Evolutionary conservation across 2,113 vertebrate species (phyloP).

Genomic region (Neolamprologus kungweensis): DNA sequence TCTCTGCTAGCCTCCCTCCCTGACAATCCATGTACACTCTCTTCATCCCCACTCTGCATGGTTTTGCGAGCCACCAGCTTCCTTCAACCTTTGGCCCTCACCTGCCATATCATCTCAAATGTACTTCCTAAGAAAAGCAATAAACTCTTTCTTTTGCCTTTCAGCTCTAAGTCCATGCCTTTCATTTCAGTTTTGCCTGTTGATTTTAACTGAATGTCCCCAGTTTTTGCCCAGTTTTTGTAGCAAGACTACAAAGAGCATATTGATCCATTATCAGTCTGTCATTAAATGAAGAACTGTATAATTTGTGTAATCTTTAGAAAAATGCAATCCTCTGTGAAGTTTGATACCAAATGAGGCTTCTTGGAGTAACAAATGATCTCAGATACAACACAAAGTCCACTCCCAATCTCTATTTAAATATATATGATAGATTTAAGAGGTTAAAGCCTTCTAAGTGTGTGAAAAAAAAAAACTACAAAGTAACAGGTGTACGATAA

Average conservation of each 20-base stretch:
- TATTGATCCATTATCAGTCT: not conserved
- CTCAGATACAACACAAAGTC: not conserved
- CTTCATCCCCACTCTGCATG: not conserved
- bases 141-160: too few relatives aligned
- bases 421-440: not conserved
- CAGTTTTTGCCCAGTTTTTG: not conserved
- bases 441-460: not conserved
- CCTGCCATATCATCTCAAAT: not conserved
- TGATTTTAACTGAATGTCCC: not conserved
- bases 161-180: not conserved
- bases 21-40: not conserved
- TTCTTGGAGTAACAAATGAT: not conserved
- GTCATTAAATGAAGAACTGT: not conserved
- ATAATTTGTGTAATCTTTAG: not conserved
- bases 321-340: not conserved
- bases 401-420: not conserved
- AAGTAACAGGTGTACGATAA: not conserved
- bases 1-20: not conserved
- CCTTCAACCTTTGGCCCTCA: not conserved
- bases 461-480: not conserved
- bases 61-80: not conserved
- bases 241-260: not conserved
- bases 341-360: not conserved
- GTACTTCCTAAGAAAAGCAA: not conserved
- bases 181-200: not conserved